Evolutionary conservation across 1,140 invertebrate species (phyloP).

Genomic region (Zaprionus ghesquierei): DNA sequence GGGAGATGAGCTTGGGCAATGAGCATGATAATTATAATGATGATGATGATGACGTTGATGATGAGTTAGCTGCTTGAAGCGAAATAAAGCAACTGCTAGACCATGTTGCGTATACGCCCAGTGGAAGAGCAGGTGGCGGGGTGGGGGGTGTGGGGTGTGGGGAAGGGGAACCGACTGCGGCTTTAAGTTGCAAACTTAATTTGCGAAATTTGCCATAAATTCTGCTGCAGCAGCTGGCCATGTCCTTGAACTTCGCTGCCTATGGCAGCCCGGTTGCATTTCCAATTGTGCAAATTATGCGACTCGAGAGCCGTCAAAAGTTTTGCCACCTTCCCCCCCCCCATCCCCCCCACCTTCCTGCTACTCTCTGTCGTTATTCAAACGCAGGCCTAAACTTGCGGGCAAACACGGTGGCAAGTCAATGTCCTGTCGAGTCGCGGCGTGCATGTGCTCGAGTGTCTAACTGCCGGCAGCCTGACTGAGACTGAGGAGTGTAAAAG

Average conservation of each 20-base stretch:
- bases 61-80: conserved; percentile 46
- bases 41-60: conserved; percentile 29
- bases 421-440: conserved; percentile 41
- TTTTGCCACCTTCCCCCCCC: conserved; percentile 9
- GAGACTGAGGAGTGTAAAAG: no score
- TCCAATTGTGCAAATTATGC: conserved; percentile 63
- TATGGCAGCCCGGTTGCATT: conserved; percentile 40
- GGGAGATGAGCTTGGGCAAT: not conserved
- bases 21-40: conserved; percentile 30
- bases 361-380: conserved; percentile 55
- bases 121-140: not conserved
- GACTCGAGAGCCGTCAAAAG: conserved; percentile 52
- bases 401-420: conserved; percentile 19
- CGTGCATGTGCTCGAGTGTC: conserved; percentile 48
- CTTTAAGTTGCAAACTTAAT: not conserved
- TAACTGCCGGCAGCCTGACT: conserved; percentile 29
- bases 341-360: not conserved
- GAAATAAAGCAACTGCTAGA: conserved; percentile 42
- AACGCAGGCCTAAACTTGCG: conserved; percentile 49
- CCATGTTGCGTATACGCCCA: not conserved
- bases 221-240: conserved; percentile 25
- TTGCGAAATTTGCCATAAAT: conserved; percentile 16
- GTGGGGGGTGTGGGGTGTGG: no score
- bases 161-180: not conserved
- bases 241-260: conserved; percentile 57